Conservation (phyloP, 2,888 invertebrate species). For the Apodemia mormo region DNA sequence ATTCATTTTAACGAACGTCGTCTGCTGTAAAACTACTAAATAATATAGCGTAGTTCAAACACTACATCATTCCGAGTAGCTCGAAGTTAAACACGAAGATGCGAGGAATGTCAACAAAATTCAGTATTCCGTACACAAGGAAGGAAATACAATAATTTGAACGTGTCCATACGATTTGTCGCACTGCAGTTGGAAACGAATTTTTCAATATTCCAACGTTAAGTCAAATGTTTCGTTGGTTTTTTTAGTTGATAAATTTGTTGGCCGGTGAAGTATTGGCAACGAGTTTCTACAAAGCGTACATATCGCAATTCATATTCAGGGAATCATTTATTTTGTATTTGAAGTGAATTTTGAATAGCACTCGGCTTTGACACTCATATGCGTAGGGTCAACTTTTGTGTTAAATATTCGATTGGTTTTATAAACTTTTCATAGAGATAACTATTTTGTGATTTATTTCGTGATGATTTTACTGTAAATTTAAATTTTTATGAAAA, state of each 20-base stretch:
- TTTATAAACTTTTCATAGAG: too few relatives aligned
- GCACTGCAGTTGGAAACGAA: slow-evolving; percentile 63
- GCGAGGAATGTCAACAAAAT: slow-evolving; percentile 56
- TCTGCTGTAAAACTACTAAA: neutral
- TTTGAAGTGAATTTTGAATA: slow-evolving; percentile 4
- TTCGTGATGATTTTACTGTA: too few relatives aligned
- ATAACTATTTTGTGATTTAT: too few relatives aligned
- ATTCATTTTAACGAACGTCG: slow-evolving; percentile 10
- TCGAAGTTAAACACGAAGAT: slow-evolving; percentile 40
- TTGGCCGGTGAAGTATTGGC: slow-evolving; percentile 27
- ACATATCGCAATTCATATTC: slow-evolving; percentile 13
- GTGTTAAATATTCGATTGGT: neutral
- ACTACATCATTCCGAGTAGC: slow-evolving; percentile 33
- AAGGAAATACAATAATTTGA: slow-evolving; percentile 45
- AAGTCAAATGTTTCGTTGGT: slow-evolving; percentile 36
- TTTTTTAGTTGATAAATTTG: slow-evolving; percentile 40
- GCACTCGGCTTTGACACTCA: neutral
- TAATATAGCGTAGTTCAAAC: slow-evolving; percentile 12
- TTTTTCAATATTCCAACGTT: slow-evolving; percentile 58
- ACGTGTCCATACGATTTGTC: slow-evolving; percentile 71
- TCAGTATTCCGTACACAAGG: slow-evolving; percentile 41
- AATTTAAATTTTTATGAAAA: too few relatives aligned
- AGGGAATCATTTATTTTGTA: neutral
- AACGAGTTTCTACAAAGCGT: slow-evolving; percentile 15
- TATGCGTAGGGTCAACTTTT: neutral